Percentiles rank a stretch among this genome's conserved stretches.
Conservation (phyloP, 2,888 invertebrate genomes). For the Chromoteleia sp. region DNA sequence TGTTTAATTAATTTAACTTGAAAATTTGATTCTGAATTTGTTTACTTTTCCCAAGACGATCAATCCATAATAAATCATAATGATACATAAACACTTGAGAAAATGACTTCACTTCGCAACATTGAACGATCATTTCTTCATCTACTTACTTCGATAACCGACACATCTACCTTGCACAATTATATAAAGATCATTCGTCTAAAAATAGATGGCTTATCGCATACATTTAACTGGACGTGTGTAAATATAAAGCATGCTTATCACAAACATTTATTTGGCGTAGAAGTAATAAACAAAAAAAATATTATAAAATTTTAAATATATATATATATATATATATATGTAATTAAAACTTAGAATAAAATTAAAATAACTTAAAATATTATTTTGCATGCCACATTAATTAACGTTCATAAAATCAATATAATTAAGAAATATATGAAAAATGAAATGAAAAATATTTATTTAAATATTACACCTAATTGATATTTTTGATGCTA, state of each 20-base stretch:
- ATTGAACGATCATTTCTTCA: conserved; percentile 37
- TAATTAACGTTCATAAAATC: too few relatives aligned
- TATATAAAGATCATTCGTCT: conserved; percentile 52
- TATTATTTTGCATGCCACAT: too few relatives aligned
- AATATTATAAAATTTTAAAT: too few relatives aligned
- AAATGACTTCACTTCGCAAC: conserved; percentile 43
- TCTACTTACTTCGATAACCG: conserved; percentile 48
- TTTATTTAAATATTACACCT: neutral
- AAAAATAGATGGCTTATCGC: conserved; percentile 42
- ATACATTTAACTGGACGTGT: conserved; percentile 49
- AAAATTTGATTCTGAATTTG: conserved; percentile 4
- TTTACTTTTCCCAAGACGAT: neutral
- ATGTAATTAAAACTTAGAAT: too few relatives aligned
- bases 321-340: too few relatives aligned
- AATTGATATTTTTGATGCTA: neutral
- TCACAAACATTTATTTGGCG: conserved; percentile 3
- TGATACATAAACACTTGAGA: conserved; percentile 47
- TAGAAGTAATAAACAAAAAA: neutral
- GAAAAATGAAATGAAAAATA: too few relatives aligned
- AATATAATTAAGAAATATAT: too few relatives aligned
- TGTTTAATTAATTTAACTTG: conserved; percentile 10
- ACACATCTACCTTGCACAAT: conserved; percentile 60
- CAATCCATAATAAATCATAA: conserved; percentile 9
- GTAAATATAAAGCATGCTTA: conserved; percentile 49
- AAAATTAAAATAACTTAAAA: too few relatives aligned